phyloP scores from a whole-genome alignment of 2,113 vertebrate genomes.

The Dasyprocta punctata region DNA sequence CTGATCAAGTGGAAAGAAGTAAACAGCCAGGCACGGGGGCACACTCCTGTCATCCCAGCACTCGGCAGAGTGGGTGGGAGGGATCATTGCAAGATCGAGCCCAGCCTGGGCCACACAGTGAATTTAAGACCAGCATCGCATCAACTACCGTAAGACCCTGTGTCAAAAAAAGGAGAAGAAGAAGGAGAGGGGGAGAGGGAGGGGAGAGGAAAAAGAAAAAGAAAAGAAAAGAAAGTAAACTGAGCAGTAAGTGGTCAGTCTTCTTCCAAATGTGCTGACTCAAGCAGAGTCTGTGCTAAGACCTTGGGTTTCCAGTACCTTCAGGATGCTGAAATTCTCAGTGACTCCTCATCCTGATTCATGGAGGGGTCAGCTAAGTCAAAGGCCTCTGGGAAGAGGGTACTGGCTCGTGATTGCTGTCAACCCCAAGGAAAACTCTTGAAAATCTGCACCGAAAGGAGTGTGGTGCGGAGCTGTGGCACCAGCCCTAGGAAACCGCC shows the following conservation, averaged over 20 bases:
- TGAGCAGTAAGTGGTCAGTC: neutral
- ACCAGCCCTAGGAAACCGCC: neutral
- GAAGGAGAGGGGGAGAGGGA: too few species aligned
- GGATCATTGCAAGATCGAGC: neutral
- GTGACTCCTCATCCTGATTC: neutral
- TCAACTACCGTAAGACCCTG: neutral
- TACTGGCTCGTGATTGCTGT: neutral
- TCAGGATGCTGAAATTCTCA: neutral
- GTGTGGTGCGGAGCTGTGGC: neutral
- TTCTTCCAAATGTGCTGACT: neutral
- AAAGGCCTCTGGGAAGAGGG: too few species aligned
- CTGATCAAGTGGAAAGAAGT: neutral
- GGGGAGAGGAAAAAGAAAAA: too few species aligned
- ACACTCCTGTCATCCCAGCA: neutral
- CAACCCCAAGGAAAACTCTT: neutral
- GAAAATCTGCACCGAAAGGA: neutral
- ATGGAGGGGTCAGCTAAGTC: neutral
- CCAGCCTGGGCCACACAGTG: too few species aligned
- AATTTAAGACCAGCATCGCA: neutral
- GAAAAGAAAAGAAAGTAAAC: neutral
- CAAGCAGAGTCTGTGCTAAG: neutral
- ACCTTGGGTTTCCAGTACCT: neutral
- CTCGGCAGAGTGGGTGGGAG: neutral
- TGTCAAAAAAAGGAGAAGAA: neutral
- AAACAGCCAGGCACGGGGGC: neutral